phyloP scores from a whole-genome alignment of 2,797 vertebrate genomes.

The Gymnopithys bicolor region DNA sequence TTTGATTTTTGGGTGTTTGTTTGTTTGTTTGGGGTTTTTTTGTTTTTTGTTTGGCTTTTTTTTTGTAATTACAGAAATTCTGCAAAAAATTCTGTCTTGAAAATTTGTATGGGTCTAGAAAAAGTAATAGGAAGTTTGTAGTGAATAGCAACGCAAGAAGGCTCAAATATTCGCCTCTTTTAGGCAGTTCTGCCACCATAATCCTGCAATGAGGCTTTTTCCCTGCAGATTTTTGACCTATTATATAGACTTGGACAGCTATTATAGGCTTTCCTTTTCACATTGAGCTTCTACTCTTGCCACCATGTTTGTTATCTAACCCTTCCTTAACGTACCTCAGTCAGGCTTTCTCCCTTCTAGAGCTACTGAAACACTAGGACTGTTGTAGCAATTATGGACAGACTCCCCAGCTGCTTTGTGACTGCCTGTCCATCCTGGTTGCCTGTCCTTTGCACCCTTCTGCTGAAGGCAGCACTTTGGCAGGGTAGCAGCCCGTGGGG shows the following conservation, averaged over 20 bases:
- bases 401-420: neutral
- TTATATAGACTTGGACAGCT: neutral
- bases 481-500: rapidly evolving
- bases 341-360: neutral
- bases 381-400: neutral
- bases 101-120: neutral
- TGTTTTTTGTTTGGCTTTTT: neutral
- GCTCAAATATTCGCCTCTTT: neutral
- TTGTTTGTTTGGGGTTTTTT: too few relatives aligned
- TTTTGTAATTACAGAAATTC: neutral
- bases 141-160: neutral
- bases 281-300: neutral
- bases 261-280: neutral
- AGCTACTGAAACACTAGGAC: neutral
- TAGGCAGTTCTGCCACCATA: neutral
- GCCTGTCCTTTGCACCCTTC: rapidly evolving
- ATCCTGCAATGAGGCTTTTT: neutral
- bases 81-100: neutral
- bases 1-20: neutral
- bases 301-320: neutral
- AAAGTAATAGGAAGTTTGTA: neutral
- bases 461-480: rapidly evolving
- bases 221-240: neutral
- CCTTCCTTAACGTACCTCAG: neutral
- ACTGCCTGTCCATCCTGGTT: rapidly evolving